Evolutionary conservation across 35 echinoderm and acorn worm species (phyloP).

Genomic region (Holothuria glaberrima): DNA sequence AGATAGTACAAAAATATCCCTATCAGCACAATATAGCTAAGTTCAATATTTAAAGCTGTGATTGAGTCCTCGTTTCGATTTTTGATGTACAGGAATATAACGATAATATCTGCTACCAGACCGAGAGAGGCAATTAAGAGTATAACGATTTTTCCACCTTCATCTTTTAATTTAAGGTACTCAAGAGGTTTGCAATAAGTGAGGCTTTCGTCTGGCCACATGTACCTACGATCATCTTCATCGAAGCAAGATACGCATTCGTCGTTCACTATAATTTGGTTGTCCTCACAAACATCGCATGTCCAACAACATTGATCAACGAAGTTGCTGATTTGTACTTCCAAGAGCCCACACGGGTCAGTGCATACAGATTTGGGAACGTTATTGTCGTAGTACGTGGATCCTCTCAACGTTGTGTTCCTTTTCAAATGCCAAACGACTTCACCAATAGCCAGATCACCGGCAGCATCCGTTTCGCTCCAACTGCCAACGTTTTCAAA

Average conservation of each 20-base stretch:
- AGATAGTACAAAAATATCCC: slow-evolving; percentile 36
- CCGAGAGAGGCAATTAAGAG: slow-evolving; percentile 9
- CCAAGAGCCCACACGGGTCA: slow-evolving; percentile 28
- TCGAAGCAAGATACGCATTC: slow-evolving; percentile 30
- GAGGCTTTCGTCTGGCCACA: not conserved
- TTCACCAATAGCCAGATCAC: not conserved
- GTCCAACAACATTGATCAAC: slow-evolving; percentile 50
- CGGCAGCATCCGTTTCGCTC: not conserved
- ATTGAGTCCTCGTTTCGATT: slow-evolving; percentile 47
- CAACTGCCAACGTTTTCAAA: slow-evolving; percentile 52
- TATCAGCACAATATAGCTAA: slow-evolving; percentile 55
- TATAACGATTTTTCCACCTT: not conserved
- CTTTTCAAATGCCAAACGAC: slow-evolving; percentile 28
- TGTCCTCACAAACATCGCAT: slow-evolving; percentile 29
- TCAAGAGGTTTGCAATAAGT: not conserved
- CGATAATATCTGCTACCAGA: not conserved
- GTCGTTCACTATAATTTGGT: slow-evolving; percentile 28
- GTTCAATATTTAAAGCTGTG: slow-evolving; percentile 47
- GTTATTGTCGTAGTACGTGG: not conserved
- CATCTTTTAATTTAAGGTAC: not conserved
- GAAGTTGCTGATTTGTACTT: not conserved
- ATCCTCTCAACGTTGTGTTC: not conserved
- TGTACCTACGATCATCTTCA: not conserved
- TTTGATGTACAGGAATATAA: slow-evolving; percentile 24
- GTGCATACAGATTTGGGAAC: slow-evolving; percentile 59